Percentiles rank a stretch among this genome's conserved stretches.
Evolutionary conservation across 2,113 vertebrate genomes (phyloP).

Genomic region (Siniperca chuatsi): DNA sequence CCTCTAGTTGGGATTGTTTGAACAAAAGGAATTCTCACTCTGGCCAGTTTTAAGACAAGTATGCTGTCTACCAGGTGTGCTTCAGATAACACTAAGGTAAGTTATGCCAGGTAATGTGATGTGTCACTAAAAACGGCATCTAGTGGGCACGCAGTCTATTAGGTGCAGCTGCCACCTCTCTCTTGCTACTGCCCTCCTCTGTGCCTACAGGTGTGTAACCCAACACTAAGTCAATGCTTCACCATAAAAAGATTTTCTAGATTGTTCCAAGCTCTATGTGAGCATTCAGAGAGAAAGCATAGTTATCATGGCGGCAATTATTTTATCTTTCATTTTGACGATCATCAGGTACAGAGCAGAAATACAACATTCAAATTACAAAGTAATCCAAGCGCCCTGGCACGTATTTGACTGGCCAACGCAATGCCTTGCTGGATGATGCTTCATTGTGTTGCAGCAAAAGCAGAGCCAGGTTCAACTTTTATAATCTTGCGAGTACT

Average conservation of each 20-base stretch:
- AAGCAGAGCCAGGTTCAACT: background rate
- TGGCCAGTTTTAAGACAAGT: background rate
- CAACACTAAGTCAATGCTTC: background rate
- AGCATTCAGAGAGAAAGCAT: background rate
- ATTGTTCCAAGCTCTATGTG: background rate
- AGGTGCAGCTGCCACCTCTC: background rate
- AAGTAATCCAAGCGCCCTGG: background rate
- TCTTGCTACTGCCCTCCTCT: background rate
- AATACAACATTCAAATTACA: background rate
- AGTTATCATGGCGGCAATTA: background rate
- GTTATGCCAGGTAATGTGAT: background rate
- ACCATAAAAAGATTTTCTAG: no score
- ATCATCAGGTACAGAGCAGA: background rate
- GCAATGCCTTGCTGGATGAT: background rate
- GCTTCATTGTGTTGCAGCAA: background rate
- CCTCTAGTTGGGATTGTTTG: background rate
- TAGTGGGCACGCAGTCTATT: background rate
- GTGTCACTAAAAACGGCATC: background rate
- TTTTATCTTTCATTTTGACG: no score
- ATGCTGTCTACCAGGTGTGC: no score
- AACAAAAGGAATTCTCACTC: background rate
- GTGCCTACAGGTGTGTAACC: background rate
- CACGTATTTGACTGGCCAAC: background rate
- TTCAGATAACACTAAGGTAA: background rate
- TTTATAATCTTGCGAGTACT: slow-evolving; percentile 3